These are phyloP conservation scores for Cheilosia urbana DNA, from an alignment of 2,888 invertebrate species.

Conservation along the genomic window DNA sequence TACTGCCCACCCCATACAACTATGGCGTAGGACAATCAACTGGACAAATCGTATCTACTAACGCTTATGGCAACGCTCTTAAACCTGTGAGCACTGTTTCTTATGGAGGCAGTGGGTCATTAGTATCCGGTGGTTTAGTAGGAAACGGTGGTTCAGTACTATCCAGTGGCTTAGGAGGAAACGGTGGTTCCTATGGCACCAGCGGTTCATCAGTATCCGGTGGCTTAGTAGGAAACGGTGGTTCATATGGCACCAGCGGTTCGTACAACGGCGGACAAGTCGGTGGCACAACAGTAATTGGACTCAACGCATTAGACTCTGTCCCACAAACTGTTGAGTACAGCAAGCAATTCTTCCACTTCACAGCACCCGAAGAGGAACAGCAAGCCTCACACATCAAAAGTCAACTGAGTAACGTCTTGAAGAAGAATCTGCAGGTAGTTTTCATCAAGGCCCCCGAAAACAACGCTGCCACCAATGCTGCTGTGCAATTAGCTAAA, in stretches of 20 bases:
- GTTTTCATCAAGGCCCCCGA: constrained; percentile 82
- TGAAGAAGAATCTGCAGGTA: constrained; percentile 80
- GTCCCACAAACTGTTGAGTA: constrained; percentile 53
- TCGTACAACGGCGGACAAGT: not conserved
- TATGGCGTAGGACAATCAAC: constrained; percentile 27
- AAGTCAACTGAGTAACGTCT: constrained; percentile 62
- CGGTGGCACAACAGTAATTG: constrained; percentile 63
- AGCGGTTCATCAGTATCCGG: not conserved
- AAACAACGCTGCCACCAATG: constrained; percentile 80
- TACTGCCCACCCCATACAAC: constrained; percentile 1
- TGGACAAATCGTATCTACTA: not conserved
- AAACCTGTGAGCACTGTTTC: not conserved
- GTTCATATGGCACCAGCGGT: not conserved
- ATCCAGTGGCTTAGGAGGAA: too few species aligned
- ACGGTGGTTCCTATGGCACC: too few species aligned
- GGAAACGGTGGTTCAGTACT: too few species aligned
- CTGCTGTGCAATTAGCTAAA: constrained; percentile 80
- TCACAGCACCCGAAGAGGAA: constrained; percentile 79
- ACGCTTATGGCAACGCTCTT: not conserved
- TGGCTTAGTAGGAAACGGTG: not conserved
- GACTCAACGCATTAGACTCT: constrained; percentile 31
- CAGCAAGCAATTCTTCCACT: constrained; percentile 79
- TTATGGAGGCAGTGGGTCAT: constrained; percentile 1
- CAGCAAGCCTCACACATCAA: constrained; percentile 64
- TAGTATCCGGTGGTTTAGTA: too few species aligned